Base-by-base conservation (phyloP, 2,797 vertebrate species). In the Hipposideros larvatus region DNA sequence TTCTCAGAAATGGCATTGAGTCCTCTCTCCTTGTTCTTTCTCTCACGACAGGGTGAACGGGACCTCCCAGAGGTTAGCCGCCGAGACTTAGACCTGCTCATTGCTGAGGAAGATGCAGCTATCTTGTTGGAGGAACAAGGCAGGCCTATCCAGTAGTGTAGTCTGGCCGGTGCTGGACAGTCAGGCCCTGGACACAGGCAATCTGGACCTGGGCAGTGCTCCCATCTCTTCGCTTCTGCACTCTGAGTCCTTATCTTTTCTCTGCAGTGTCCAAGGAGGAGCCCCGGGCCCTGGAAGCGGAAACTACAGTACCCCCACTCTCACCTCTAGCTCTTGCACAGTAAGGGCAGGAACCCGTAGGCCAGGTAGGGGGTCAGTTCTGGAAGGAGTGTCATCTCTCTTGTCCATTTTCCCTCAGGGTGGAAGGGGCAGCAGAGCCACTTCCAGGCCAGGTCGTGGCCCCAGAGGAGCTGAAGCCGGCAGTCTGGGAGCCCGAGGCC, bases 1-100 rank as follows among this genome's bases (percentile, higher is more conserved):
- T 91, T 93, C 75, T 51, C 28, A 78, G 73, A 75, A 92, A 51
- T 66, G 79, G 28, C 68, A 93, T 31, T 21, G 48, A n/a, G 31
- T 55, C 4, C 28, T n/a, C 21, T 65, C 28, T 34, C 41, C 31
- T 91, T 79, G 43, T 48, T 53, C 31, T 41, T 34, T n/a, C 37
- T 88, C 24, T 89, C 48, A 22, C 6, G 1, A 15, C 63, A 98
- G 98, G 98, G 93, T 11, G 99, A 99, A 31, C 97, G 61, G 28
- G 99, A 99, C 16, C 98, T 99, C 83, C 98, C 98, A 9, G 99
- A 99, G 96, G 97, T 98, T 87, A 99, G 98, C 28, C 97, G 94
- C 55, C 97, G 91, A 74, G 99, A 99, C 57, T 97, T 99, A 1
- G 98, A 99, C 43, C 74, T 99, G 95, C 94, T 99, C 95, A 97